These are phyloP conservation scores for Xiphorhynchus elegans DNA, from an alignment of 2,113 vertebrate species.

Conservation along the genomic window DNA sequence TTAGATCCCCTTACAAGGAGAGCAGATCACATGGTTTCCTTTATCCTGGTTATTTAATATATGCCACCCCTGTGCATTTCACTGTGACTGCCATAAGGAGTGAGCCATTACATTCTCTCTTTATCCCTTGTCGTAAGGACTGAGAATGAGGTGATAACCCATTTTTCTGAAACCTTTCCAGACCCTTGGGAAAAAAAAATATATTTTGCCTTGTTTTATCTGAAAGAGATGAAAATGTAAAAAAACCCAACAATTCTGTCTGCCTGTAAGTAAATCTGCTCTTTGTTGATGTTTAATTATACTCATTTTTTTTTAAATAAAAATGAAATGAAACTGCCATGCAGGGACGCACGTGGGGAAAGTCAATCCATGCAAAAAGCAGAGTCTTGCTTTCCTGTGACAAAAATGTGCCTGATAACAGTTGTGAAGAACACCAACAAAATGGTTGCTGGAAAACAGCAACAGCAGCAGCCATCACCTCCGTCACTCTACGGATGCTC, in stretches of 20 bases:
- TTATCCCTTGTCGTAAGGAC: constrained; percentile 36
- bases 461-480: background rate
- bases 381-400: background rate
- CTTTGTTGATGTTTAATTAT: background rate
- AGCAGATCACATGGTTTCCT: constrained; percentile 50
- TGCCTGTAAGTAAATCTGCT: background rate
- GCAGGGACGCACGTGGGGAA: background rate
- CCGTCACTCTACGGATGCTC: background rate
- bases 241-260: background rate
- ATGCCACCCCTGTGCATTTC: constrained; percentile 30
- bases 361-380: background rate
- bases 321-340: background rate
- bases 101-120: constrained; percentile 54
- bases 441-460: constrained; percentile 37
- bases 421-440: background rate
- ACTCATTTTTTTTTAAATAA: background rate
- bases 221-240: background rate
- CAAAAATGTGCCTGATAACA: background rate
- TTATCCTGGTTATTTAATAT: constrained; percentile 58
- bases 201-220: background rate
- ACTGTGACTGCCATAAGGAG: constrained; percentile 35
- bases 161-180: constrained; percentile 36
- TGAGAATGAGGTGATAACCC: constrained; percentile 42
- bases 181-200: background rate
- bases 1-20: constrained; percentile 49